Percentiles rank a stretch among this genome's conserved stretches.
Conservation (phyloP, 2,888 invertebrate species). For the Cantharis lateralis region DNA sequence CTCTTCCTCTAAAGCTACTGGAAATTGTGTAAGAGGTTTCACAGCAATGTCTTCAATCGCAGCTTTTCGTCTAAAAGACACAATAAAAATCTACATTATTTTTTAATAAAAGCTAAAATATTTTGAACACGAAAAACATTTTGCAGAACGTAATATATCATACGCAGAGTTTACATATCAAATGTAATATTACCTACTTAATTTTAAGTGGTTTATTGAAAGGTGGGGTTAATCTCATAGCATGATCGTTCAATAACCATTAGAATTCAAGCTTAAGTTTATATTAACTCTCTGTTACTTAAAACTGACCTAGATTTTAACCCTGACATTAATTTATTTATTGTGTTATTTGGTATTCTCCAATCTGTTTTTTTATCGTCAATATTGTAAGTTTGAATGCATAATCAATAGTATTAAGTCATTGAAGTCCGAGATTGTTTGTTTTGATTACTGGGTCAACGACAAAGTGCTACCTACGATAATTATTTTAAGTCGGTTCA, state of each 20-base stretch:
- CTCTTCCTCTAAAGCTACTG: constrained; percentile 82
- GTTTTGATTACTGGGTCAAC: background rate
- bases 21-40: constrained; percentile 85
- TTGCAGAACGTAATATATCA: background rate
- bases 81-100: background rate
- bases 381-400: background rate
- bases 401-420: background rate
- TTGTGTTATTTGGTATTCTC: background rate
- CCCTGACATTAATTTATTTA: background rate
- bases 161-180: background rate
- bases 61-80: constrained; percentile 66
- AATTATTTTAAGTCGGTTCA: background rate
- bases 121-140: background rate
- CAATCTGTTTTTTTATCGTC: background rate
- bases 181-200: background rate
- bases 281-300: background rate
- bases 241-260: background rate
- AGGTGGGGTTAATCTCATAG: background rate
- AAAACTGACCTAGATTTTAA: background rate
- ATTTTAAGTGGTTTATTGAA: background rate
- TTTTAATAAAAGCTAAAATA: background rate
- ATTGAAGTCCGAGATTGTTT: background rate
- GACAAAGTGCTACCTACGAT: background rate
- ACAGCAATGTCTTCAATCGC: constrained; percentile 86
- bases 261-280: background rate